Conservation (phyloP, 2,888 invertebrate genomes). For the Eupeodes latifasciatus region DNA sequence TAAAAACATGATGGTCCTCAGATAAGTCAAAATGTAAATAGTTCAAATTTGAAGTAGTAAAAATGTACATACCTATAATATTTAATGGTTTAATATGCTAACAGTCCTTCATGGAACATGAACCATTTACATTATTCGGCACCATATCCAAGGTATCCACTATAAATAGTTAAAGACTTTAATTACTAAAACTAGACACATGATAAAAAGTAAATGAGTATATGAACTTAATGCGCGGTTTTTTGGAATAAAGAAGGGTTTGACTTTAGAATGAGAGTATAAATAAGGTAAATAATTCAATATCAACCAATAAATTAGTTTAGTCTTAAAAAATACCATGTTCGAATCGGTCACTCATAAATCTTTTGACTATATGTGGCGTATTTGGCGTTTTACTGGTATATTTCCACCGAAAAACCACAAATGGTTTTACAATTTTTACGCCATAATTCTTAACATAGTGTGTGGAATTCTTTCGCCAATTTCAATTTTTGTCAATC, state of each 20-base stretch:
- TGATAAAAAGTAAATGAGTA: background rate
- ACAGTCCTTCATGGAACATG: background rate
- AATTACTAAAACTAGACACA: background rate
- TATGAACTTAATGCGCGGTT: background rate
- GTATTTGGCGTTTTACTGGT: conserved; percentile 47
- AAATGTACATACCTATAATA: too few relatives aligned
- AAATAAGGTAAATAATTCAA: background rate
- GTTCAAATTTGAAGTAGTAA: too few relatives aligned
- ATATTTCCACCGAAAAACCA: conserved; percentile 28
- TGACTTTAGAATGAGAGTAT: background rate
- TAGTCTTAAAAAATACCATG: conserved; percentile 23
- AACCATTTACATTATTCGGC: background rate
- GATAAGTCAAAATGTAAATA: too few relatives aligned
- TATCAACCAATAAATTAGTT: background rate
- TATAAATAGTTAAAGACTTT: background rate
- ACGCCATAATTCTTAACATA: conserved; percentile 37
- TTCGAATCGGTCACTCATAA: conserved; percentile 35
- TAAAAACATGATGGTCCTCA: too few relatives aligned
- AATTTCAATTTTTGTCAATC: conserved; percentile 11
- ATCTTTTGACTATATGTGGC: conserved; percentile 25
- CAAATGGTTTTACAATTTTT: conserved; percentile 43
- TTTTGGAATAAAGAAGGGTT: background rate
- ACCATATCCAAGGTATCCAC: background rate
- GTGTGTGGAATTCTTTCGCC: conserved; percentile 32
- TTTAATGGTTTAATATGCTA: too few relatives aligned